Conservation (phyloP, 2,888 invertebrate species). For the Pachydiplax longipennis region DNA sequence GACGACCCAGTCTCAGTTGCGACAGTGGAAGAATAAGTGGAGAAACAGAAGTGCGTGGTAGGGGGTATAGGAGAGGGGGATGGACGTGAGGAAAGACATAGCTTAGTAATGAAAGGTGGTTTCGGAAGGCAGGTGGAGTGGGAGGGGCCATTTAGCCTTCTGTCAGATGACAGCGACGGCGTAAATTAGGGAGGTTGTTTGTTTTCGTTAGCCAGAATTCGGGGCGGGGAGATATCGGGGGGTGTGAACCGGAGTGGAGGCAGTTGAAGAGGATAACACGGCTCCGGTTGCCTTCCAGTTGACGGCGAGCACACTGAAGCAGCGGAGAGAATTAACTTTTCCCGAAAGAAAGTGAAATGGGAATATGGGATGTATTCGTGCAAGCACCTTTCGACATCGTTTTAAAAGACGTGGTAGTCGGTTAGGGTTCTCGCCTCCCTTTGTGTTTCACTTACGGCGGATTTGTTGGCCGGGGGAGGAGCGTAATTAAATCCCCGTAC, state of each 20-base stretch:
- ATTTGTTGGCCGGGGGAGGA: background rate
- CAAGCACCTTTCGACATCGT: background rate
- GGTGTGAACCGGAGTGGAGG: background rate
- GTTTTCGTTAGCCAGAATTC: slow-evolving; percentile 29
- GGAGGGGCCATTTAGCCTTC: slow-evolving; percentile 14
- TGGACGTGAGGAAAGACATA: background rate
- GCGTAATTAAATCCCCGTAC: background rate
- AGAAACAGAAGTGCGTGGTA: background rate
- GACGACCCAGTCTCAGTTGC: too few species aligned
- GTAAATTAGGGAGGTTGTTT: slow-evolving; percentile 40
- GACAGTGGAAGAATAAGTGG: background rate
- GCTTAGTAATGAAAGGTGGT: background rate
- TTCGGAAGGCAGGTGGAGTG: background rate
- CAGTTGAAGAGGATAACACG: background rate
- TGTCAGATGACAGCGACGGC: slow-evolving; percentile 32
- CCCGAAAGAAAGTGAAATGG: background rate
- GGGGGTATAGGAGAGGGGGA: background rate
- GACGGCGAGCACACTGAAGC: background rate
- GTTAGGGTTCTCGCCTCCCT: background rate
- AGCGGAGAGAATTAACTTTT: background rate
- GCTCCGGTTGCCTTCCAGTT: background rate
- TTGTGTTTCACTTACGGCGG: background rate
- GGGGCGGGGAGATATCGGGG: background rate
- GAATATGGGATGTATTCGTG: background rate
- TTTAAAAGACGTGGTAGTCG: background rate